A percentile compares a stretch with the other conserved stretches of the same genome.
Conservation (phyloP, 2,888 invertebrate species). For the Cylindroiulus punctatus region DNA sequence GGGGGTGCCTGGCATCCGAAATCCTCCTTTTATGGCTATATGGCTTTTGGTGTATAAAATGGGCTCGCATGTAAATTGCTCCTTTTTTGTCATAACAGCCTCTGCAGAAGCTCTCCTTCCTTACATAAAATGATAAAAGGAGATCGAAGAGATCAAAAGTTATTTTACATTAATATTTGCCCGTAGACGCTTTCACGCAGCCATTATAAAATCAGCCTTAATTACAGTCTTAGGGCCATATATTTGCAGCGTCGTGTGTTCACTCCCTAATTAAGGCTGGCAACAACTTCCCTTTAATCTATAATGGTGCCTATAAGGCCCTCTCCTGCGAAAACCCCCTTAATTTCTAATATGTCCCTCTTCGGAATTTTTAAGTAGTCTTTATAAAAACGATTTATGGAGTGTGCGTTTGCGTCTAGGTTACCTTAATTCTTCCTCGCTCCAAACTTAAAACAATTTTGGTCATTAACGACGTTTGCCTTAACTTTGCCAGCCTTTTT, state of each 20-base stretch:
- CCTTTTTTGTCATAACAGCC: not conserved
- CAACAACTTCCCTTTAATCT: constrained; percentile 42
- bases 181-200: constrained; percentile 42
- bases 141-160: constrained; percentile 42
- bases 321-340: not conserved
- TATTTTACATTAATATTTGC: constrained; percentile 42
- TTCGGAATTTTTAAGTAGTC: constrained; percentile 42
- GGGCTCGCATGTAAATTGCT: constrained; percentile 23
- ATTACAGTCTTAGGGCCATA: constrained; percentile 42
- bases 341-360: constrained; percentile 34
- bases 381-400: constrained; percentile 38
- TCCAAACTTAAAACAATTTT: constrained; percentile 16
- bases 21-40: not conserved
- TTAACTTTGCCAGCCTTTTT: not conserved
- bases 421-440: not conserved
- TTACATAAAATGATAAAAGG: constrained; percentile 36
- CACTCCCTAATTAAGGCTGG: constrained; percentile 38
- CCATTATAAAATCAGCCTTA: constrained; percentile 42
- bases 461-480: not conserved
- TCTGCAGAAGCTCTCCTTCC: not conserved
- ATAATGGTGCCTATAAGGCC: constrained; percentile 13
- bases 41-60: not conserved
- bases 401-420: constrained; percentile 3
- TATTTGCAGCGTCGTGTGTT: constrained; percentile 16
- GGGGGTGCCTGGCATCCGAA: not conserved